These are phyloP conservation scores for Lophotriccus pileatus DNA, from an alignment of 2,797 vertebrate genomes.

Conservation along the genomic window DNA sequence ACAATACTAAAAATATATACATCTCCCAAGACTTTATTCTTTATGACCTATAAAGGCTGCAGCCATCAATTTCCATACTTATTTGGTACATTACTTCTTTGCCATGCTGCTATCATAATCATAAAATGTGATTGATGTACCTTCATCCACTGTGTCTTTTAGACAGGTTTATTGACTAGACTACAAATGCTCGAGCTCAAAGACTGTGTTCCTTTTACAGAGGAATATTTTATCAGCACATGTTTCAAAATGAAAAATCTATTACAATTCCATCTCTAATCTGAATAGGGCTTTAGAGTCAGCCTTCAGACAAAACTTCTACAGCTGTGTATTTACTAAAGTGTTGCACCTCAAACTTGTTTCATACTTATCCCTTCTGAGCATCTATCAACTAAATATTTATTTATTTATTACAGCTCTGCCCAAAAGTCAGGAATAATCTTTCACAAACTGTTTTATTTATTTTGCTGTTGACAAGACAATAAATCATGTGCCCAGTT, in stretches of 20 bases:
- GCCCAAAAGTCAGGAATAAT: background rate
- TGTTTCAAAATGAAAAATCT: conserved; percentile 1
- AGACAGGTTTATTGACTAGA: conserved; percentile 32
- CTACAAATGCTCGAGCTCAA: background rate
- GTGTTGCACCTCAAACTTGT: background rate
- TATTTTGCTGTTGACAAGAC: conserved; percentile 2
- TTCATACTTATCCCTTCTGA: background rate
- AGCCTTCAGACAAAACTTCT: background rate
- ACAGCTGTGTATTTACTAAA: background rate
- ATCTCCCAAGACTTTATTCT: background rate
- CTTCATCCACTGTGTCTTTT: background rate
- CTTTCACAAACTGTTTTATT: background rate
- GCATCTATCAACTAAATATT: background rate
- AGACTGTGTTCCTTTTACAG: background rate
- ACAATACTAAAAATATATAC: background rate
- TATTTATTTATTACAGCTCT: background rate
- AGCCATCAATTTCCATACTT: conserved; percentile 15
- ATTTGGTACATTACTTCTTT: conserved; percentile 21
- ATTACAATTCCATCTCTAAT: background rate
- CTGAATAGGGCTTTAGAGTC: background rate
- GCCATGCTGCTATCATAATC: background rate
- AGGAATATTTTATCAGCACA: background rate
- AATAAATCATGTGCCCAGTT: conserved; percentile 18
- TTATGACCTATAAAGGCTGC: background rate
- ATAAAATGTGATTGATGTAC: conserved; percentile 32